Percentiles rank a stretch among this genome's conserved stretches.
phyloP scores from a whole-genome alignment of 2,113 vertebrate species.

The Pipra filicauda region DNA sequence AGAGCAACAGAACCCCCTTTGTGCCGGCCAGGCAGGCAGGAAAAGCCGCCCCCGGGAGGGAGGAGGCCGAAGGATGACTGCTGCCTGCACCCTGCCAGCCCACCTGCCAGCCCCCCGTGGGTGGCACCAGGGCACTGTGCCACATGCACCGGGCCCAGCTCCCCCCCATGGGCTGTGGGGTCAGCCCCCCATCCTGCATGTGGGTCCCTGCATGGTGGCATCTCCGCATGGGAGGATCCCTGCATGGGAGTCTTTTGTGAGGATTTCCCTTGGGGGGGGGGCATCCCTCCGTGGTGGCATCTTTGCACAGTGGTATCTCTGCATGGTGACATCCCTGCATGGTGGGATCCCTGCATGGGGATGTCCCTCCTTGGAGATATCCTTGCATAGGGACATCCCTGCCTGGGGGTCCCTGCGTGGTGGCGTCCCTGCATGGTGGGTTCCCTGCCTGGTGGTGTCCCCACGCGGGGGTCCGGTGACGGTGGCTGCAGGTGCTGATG shows the following conservation, averaged over 20 bases:
- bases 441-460: not conserved
- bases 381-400: not conserved
- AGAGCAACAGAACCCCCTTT: slow-evolving; percentile 43
- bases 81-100: not conserved
- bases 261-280: not conserved
- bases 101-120: not conserved
- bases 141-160: fast-evolving
- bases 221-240: no score
- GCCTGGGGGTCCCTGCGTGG: not conserved
- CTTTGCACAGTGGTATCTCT: not conserved
- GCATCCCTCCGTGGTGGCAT: not conserved
- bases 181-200: not conserved
- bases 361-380: not conserved
- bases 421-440: not conserved
- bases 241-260: not conserved
- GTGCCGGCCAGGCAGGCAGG: not conserved
- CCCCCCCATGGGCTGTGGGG: fast-evolving
- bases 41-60: not conserved
- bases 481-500: not conserved
- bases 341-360: not conserved
- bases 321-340: not conserved
- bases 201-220: not conserved
- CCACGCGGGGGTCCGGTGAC: fast-evolving
- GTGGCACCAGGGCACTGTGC: not conserved
- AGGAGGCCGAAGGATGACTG: not conserved